Conservation (phyloP, 2,113 vertebrate species). For the Oryzias curvinotus region DNA sequence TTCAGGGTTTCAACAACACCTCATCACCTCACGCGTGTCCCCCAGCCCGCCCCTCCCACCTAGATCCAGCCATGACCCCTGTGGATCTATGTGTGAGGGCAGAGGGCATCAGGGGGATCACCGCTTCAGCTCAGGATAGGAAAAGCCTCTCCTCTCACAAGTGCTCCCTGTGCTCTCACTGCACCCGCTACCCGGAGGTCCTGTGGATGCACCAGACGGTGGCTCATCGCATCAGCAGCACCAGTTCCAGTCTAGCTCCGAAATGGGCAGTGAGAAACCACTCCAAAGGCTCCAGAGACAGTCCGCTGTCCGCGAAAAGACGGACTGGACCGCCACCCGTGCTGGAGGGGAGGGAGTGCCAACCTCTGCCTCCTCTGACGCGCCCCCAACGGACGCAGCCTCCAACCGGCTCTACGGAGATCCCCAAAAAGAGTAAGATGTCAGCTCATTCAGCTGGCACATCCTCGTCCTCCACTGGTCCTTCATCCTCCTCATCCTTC, state of each 20-base stretch:
- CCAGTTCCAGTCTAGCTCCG: slow-evolving; percentile 80
- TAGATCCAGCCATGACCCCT: slow-evolving; percentile 39
- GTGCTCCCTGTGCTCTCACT: slow-evolving; percentile 90
- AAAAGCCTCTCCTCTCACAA: slow-evolving; percentile 82
- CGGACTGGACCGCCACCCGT: slow-evolving; percentile 90
- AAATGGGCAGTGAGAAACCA: slow-evolving; percentile 84
- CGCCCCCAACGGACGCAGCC: slow-evolving; percentile 83
- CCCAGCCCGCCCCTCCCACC: slow-evolving; percentile 30
- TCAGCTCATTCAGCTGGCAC: slow-evolving; percentile 52
- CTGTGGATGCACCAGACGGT: slow-evolving; percentile 95
- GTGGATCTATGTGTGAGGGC: slow-evolving; percentile 70
- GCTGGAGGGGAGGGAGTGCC: slow-evolving; percentile 88
- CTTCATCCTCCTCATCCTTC: slow-evolving; percentile 34
- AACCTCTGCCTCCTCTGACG: slow-evolving; percentile 79
- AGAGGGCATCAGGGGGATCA: slow-evolving; percentile 51
- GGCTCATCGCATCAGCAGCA: slow-evolving; percentile 89
- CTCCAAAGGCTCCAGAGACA: slow-evolving; percentile 76
- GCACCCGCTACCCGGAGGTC: slow-evolving; percentile 91
- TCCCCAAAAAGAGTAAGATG: slow-evolving; percentile 66
- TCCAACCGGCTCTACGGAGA: slow-evolving; percentile 58
- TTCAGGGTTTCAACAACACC: slow-evolving; percentile 68
- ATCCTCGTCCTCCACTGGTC: slow-evolving; percentile 23
- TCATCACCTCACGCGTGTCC: slow-evolving; percentile 49
- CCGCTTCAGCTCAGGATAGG: slow-evolving; percentile 65
- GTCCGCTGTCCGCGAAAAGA: slow-evolving; percentile 77